Conservation (phyloP, 2,113 vertebrate genomes). For the Gallinago paraguaiae region DNA sequence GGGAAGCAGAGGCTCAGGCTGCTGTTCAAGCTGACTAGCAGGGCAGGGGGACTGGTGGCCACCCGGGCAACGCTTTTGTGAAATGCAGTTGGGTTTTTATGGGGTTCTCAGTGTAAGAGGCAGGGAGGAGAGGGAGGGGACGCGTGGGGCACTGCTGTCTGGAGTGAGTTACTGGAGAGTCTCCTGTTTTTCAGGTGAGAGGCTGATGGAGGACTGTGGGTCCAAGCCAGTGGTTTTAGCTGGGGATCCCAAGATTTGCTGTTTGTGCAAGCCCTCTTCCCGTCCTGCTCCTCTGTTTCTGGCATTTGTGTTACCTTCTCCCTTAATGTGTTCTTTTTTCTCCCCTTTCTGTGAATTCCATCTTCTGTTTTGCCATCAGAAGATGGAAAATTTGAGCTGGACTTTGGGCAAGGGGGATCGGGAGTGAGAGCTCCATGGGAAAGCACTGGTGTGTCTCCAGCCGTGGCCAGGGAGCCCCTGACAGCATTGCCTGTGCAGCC, state of each 20-base stretch:
- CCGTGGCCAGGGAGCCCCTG: not conserved
- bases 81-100: not conserved
- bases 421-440: not conserved
- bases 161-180: not conserved
- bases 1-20: not conserved
- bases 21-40: not conserved
- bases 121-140: not conserved
- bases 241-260: not conserved
- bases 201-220: not conserved
- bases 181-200: not conserved
- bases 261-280: not conserved
- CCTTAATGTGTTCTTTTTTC: not conserved
- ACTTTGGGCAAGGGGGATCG: not conserved
- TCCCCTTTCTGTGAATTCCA: not conserved
- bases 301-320: not conserved
- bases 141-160: not conserved
- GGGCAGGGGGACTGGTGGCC: not conserved
- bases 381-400: not conserved
- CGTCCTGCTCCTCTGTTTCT: not conserved
- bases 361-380: not conserved
- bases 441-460: not conserved
- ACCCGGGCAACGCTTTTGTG: not conserved
- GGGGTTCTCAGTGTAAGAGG: not conserved
- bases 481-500: not conserved
- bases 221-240: not conserved